Evolutionary conservation across 2,888 invertebrate genomes (phyloP), one percentile per base, ranked within the genome.

Genomic region (Hirudinaria manillensis): DNA sequence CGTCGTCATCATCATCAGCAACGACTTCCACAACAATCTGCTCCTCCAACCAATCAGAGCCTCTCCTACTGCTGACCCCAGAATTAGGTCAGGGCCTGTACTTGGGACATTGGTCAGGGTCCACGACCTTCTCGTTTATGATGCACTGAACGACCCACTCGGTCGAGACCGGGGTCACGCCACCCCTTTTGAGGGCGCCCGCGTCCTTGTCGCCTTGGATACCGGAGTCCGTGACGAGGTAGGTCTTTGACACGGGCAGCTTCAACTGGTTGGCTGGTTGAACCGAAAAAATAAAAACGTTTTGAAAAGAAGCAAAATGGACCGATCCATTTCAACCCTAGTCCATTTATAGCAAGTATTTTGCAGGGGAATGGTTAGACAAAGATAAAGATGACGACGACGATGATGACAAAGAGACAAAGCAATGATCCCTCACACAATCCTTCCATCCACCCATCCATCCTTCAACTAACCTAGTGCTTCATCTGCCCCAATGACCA

Each of bases 71-170:
- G n/a, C n/a, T n/a, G n/a, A n/a, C n/a, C n/a, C n/a, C n/a, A n/a
- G n/a, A n/a, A n/a, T n/a, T n/a, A n/a, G 24, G n/a, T 61, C 29
- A 29, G n/a, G 61, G 61, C 61, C 19, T 61, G 61, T 61, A 61
- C 19, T 61, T 24, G 24, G 61, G 29, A 27, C 21, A 61, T 29
- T 16, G 21, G 6, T 61, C 29, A 10, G 61, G 61, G 61, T 61
- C 29, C 13, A 61, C 21, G 61, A 29, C 19, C 10, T 61, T 24
- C 61, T 29, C 61, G 24, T 61, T 29, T 16, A 61, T n/a, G 61
- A 61, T 61, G 61, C 24, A 61, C 61, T 61, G 61, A 19, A 61
- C 61, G 24, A 61, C 61, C 61, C 61, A 61, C 61, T 61, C 61
- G 24, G 61, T 61, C 24, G 61, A 27, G 10, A 61, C 61, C 61